Base-by-base conservation (phyloP, 1,140 invertebrate species). In the Tribolium madens region DNA sequence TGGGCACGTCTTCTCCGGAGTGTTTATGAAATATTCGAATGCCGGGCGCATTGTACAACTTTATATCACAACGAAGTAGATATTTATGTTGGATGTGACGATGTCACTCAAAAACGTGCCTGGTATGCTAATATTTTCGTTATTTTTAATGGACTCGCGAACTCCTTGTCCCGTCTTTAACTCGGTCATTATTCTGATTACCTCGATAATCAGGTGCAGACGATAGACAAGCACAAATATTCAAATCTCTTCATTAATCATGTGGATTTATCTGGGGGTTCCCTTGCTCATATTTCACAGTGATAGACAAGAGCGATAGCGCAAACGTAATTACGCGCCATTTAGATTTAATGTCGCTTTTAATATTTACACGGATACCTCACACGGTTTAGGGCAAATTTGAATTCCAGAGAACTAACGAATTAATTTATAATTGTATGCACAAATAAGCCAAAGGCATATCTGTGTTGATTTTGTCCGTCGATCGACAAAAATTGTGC, bases 301-400 rank as follows among this genome's bases (percentile, higher is more conserved):
- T 83, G 81, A 83, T 81, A 83, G 81, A 81, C 81, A 81, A 75
- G 75, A 78, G 79, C 76, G 80, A 81, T 81, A 82, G 80, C 81
- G 76, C 50, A 80, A 82, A 80, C 76, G 81, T 81, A 83, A 83
- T 81, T 81, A 81, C 76, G 70, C 78, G 68, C 78, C 81, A 83
- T 83, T 82, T 82, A 81, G 82, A 83, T 82, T 83, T 83, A 83
- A 83, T 83, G 81, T 74, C 21, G 47, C 81, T 80, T 82, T 83
- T 83, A 83, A 83, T 83, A 83, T 83, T 83, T 82, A 83, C 78
- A 76, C 52, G 76, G 60, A 75, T 50, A 72, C 57, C 57, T 64
- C 31, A 33, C 57, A 64, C 57, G 57, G 57, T 64, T 26, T 64
- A 14, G 21, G 57, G 9, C 57, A 33, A 64, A 64, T 64, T 64